phyloP scores from a whole-genome alignment of 2,797 vertebrate species.

The Odontamblyopus lacepedii region DNA sequence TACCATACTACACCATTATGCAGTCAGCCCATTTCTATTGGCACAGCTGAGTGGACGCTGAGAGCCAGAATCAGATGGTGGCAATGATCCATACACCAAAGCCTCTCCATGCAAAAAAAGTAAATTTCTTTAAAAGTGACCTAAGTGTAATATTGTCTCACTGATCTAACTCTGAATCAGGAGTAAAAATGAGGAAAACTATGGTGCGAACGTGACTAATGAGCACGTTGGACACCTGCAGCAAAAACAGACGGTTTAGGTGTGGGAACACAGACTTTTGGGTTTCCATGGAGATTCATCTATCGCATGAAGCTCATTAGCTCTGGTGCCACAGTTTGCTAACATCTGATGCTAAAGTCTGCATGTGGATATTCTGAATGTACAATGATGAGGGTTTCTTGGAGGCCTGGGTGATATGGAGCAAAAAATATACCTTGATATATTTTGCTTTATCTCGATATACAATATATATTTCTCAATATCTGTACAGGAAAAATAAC shows the following conservation, averaged over 20 bases:
- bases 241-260: background rate
- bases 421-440: too few species aligned
- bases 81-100: slow-evolving; percentile 19
- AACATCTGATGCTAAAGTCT: background rate
- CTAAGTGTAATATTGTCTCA: background rate
- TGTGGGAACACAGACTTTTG: background rate
- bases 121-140: background rate
- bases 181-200: background rate
- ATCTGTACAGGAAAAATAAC: too few species aligned
- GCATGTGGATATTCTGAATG: background rate
- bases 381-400: background rate
- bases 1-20: slow-evolving; percentile 42
- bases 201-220: background rate
- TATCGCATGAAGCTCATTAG: background rate
- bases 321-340: background rate
- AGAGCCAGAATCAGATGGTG: slow-evolving; percentile 21
- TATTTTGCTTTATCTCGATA: too few species aligned
- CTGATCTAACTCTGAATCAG: background rate
- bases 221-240: background rate
- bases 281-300: slow-evolving; percentile 1
- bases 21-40: slow-evolving; percentile 59
- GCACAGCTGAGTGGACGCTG: slow-evolving; percentile 33
- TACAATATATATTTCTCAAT: too few species aligned
- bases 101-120: background rate
- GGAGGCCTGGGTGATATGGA: too few species aligned